Base-by-base conservation (phyloP, 53 echinoderm and acorn worm species). In the Arbacia lixula region DNA sequence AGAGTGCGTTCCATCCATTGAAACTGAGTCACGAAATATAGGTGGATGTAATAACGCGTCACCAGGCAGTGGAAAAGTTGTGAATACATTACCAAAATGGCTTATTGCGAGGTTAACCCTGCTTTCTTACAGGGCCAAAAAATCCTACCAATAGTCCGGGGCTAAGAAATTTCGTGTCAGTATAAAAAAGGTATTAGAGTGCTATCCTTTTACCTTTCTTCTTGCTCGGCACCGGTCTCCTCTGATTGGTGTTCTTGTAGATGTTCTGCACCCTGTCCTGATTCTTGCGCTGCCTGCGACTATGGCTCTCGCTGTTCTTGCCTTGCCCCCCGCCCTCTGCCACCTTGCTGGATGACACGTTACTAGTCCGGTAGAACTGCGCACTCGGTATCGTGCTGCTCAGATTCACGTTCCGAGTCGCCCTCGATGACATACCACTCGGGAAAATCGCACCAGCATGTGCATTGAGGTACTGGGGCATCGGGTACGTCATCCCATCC, bases 231-330 rank as follows among this genome's bases (percentile, higher is more conserved):
- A 86, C 73, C 8, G 72, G 86, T 35, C 74, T 77, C 35, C 78
- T 56, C 17, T 77, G 78, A 40, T 77, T 77, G 1, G 40, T 85
- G 5, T 84, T 87, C 84, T 86, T 84, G 20, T 68, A 58, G 39
- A 87, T 87, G 32, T 91, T 91, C 79, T 91, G 91, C 10, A 91
- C 79, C 35, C 91, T 75, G 71, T 91, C 91, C 43, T 87, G 91
- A 55, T 91, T 91, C 49, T 91, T 91, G 42, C 84, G 54, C 56
- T 91, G 87, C 56, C 77, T 87, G 53, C 91, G 58, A 2, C n/a
- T 39, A 25, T 54, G 73, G 20, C 62, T 74, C 2, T 51, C 53
- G 0, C 55, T 2, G 1, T 0, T 17, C 35, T 66, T 54, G 37
- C 61, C 80, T 64, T 42, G 68, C 6, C 40, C 52, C 8, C 49